A percentile compares a stretch with the other conserved stretches of the same genome.
phyloP scores from a whole-genome alignment of 2,113 vertebrate genomes.

The Dinomys branickii region DNA sequence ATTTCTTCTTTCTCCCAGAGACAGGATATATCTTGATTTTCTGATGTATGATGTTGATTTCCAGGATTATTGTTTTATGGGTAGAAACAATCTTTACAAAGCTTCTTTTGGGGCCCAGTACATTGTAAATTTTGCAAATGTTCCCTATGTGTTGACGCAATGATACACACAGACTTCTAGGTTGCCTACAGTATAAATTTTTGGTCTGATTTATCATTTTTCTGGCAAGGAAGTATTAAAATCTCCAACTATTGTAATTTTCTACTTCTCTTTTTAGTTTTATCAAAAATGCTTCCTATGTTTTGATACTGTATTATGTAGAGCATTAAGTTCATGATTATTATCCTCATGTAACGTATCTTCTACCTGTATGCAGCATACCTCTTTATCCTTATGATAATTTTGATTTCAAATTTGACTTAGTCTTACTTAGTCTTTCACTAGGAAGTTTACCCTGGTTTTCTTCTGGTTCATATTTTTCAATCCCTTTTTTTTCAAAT shows the following conservation, averaged over 20 bases:
- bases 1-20: slow-evolving; percentile 12
- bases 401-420: slow-evolving; percentile 9
- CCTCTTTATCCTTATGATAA: neutral
- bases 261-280: neutral
- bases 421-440: neutral
- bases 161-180: neutral
- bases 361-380: neutral
- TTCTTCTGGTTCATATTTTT: neutral
- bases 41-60: neutral
- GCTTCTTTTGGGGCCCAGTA: neutral
- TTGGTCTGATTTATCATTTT: neutral
- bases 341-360: neutral
- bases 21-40: slow-evolving; percentile 25
- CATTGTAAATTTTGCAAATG: neutral
- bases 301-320: neutral
- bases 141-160: neutral
- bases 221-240: neutral
- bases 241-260: neutral
- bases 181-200: neutral
- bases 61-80: neutral
- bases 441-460: neutral
- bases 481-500: slow-evolving; percentile 22
- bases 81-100: neutral
- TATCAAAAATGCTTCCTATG: neutral
- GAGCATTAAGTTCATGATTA: neutral